Conservation (phyloP, 2,888 invertebrate genomes). For the Ophioninae sp. region DNA sequence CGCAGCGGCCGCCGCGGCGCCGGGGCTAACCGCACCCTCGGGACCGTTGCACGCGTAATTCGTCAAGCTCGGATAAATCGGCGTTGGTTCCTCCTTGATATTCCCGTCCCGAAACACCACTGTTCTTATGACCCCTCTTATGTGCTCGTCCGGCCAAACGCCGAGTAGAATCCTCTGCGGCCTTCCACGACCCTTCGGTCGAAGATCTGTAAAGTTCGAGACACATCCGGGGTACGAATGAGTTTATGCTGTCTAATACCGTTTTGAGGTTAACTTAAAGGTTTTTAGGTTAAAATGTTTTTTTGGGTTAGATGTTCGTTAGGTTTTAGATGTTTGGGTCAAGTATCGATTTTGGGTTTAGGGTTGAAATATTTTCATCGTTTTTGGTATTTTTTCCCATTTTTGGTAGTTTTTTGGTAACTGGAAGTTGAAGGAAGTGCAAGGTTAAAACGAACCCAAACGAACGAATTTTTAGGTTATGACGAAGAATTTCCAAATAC, state of each 20-base stretch:
- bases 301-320: neutral
- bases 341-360: no score
- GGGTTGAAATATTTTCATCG: no score
- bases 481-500: no score
- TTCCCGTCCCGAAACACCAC: slow-evolving; percentile 94
- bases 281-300: neutral
- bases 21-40: slow-evolving; percentile 85
- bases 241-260: neutral
- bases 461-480: no score
- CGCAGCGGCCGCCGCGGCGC: slow-evolving; percentile 91
- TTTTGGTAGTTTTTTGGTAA: no score
- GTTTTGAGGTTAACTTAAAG: neutral
- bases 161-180: slow-evolving; percentile 95
- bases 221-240: slow-evolving; percentile 32
- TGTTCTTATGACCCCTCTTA: slow-evolving; percentile 94
- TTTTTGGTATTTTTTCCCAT: no score
- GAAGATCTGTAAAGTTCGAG: slow-evolving; percentile 84
- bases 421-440: no score
- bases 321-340: no score
- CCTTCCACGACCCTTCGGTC: slow-evolving; percentile 94
- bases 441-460: no score
- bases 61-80: slow-evolving; percentile 79
- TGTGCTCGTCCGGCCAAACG: slow-evolving; percentile 97
- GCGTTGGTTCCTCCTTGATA: slow-evolving; percentile 79
- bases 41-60: slow-evolving; percentile 83